Evolutionary conservation across 2,113 vertebrate genomes (phyloP).

Genomic region (Mystacornis crossleyi): DNA sequence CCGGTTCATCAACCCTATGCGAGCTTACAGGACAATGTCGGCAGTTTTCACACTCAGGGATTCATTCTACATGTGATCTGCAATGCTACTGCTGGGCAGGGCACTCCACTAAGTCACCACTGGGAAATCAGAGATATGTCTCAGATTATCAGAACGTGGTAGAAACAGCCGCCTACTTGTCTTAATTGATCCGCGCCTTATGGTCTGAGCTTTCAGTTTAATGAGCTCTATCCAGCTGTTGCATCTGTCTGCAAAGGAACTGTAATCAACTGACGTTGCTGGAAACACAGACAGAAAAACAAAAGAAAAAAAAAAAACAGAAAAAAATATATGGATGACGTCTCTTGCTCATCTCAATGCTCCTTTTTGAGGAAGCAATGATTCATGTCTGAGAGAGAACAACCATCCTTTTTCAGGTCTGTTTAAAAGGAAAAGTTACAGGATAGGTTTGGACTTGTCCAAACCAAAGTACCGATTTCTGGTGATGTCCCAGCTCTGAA

Average conservation of each 20-base stretch:
- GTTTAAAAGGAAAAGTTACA: constrained; percentile 35
- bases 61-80: constrained; percentile 68
- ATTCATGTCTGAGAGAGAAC: constrained; percentile 77
- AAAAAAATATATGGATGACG: constrained; percentile 86
- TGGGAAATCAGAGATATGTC: constrained; percentile 79
- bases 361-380: constrained; percentile 80
- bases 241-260: constrained; percentile 99
- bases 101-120: constrained; percentile 83
- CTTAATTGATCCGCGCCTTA: constrained; percentile 99
- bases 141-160: constrained; percentile 88
- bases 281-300: constrained; percentile 88
- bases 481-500: constrained; percentile 19
- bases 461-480: constrained; percentile 46
- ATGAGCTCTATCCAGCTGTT: constrained; percentile 99
- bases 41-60: constrained; percentile 84
- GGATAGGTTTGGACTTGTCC: constrained; percentile 37
- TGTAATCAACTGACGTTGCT: constrained; percentile 99
- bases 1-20: neutral
- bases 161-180: constrained; percentile 99
- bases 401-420: constrained; percentile 62
- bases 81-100: constrained; percentile 66
- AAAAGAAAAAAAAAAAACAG: constrained; percentile 78
- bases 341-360: constrained; percentile 76
- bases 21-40: constrained; percentile 42
- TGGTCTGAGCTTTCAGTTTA: constrained; percentile 99